phyloP scores from a whole-genome alignment of 2,888 invertebrate species.

The Euzetes globulus region DNA sequence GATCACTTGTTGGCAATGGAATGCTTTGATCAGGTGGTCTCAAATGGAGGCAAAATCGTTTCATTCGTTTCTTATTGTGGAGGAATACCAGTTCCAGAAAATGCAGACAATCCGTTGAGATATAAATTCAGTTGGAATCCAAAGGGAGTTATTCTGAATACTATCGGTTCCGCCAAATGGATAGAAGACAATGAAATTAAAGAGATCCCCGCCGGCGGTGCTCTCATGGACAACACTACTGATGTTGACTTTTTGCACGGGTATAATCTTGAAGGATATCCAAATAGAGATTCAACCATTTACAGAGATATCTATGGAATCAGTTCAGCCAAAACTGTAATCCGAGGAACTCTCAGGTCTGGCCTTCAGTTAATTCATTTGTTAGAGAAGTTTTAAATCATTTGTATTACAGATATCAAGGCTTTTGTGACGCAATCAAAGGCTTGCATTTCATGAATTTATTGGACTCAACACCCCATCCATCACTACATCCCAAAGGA shows the following conservation, averaged over 20 bases:
- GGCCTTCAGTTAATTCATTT: too few species aligned
- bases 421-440: constrained; percentile 80
- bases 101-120: constrained; percentile 66
- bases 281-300: constrained; percentile 87
- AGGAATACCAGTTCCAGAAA: constrained; percentile 92
- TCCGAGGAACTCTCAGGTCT: constrained; percentile 88
- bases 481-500: constrained; percentile 85
- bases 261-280: constrained; percentile 90
- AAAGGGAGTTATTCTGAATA: constrained; percentile 80
- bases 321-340: constrained; percentile 65
- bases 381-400: too few species aligned
- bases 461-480: constrained; percentile 73
- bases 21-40: constrained; percentile 80
- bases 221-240: constrained; percentile 71
- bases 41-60: constrained; percentile 77
- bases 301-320: constrained; percentile 84
- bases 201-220: constrained; percentile 80
- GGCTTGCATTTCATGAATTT: constrained; percentile 80
- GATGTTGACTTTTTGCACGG: constrained; percentile 87
- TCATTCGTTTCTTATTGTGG: constrained; percentile 97
- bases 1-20: constrained; percentile 94
- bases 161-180: constrained; percentile 80
- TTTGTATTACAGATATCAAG: constrained; percentile 47
- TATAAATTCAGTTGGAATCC: constrained; percentile 75
- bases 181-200: constrained; percentile 66